phyloP scores from a whole-genome alignment of 2,888 invertebrate species.

The Nymphalis urticae region DNA sequence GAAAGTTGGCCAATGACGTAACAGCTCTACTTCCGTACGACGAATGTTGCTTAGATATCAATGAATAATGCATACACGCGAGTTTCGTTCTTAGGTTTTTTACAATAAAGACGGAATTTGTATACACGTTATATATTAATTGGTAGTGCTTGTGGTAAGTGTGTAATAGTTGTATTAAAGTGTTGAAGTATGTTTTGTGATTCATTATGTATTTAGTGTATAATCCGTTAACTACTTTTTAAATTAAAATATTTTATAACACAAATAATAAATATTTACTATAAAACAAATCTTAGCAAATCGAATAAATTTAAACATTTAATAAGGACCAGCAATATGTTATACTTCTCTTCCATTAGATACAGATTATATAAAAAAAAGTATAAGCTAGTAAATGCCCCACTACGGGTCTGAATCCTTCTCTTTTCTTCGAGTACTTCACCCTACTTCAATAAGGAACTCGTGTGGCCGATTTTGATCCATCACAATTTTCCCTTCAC shows the following conservation, averaged over 20 bases:
- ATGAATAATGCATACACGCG: neutral
- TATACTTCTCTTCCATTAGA: too few relatives aligned
- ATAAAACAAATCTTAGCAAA: neutral
- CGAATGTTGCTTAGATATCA: neutral
- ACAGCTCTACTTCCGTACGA: constrained; percentile 31
- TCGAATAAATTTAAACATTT: too few relatives aligned
- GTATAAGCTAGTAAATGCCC: too few relatives aligned
- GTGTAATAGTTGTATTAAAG: neutral
- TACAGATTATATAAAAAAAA: too few relatives aligned
- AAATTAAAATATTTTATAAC: neutral
- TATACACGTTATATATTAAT: neutral
- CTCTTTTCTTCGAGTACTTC: too few relatives aligned
- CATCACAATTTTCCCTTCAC: too few relatives aligned
- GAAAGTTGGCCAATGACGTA: constrained; percentile 44
- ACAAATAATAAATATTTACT: neutral
- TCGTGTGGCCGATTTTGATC: too few relatives aligned
- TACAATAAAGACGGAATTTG: neutral
- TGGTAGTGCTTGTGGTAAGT: neutral
- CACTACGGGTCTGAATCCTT: too few relatives aligned
- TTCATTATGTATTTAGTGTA: neutral
- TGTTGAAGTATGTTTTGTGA: constrained; percentile 8
- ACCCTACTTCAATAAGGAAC: too few relatives aligned
- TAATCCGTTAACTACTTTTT: neutral
- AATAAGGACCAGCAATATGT: too few relatives aligned
- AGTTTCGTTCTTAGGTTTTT: neutral